Percentiles rank a stretch among this genome's conserved stretches.
Evolutionary conservation across 1,140 invertebrate species (phyloP).

Genomic region (Lordiphosa collinella): DNA sequence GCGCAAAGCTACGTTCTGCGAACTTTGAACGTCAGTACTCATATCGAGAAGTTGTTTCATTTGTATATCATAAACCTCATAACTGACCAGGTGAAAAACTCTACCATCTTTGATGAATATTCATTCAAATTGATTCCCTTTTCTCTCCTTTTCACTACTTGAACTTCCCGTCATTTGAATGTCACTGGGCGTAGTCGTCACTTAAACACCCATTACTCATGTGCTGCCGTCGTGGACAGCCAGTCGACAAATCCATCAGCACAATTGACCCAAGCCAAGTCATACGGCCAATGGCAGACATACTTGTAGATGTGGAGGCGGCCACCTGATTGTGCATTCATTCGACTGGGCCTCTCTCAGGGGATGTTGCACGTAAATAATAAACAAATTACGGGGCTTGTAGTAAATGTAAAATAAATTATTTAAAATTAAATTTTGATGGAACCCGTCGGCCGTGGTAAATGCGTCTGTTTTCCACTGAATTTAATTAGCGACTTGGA

Average conservation of each 20-base stretch:
- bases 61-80: no score
- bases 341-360: background rate
- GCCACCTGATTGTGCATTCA: background rate
- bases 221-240: conserved; percentile 34
- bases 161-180: conserved; percentile 19
- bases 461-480: conserved; percentile 70
- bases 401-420: conserved; percentile 48
- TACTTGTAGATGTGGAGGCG: conserved; percentile 32
- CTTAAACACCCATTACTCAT: conserved; percentile 68
- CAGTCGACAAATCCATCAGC: conserved; percentile 66
- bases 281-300: background rate
- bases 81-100: no score
- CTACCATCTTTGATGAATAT: no score
- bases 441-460: conserved; percentile 26
- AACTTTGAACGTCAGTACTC: no score
- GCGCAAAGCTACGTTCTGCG: no score
- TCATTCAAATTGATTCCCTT: no score
- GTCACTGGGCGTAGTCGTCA: conserved; percentile 45
- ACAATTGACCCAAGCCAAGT: conserved; percentile 19
- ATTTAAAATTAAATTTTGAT: conserved; percentile 50
- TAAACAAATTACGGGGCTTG: conserved; percentile 59
- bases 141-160: no score
- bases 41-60: no score
- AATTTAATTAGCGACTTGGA: conserved; percentile 70
- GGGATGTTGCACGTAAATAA: conserved; percentile 41